Evolutionary conservation across 2,888 invertebrate genomes (phyloP), one percentile per base, ranked within the genome.

Genomic region (Tiliacea aurago): DNA sequence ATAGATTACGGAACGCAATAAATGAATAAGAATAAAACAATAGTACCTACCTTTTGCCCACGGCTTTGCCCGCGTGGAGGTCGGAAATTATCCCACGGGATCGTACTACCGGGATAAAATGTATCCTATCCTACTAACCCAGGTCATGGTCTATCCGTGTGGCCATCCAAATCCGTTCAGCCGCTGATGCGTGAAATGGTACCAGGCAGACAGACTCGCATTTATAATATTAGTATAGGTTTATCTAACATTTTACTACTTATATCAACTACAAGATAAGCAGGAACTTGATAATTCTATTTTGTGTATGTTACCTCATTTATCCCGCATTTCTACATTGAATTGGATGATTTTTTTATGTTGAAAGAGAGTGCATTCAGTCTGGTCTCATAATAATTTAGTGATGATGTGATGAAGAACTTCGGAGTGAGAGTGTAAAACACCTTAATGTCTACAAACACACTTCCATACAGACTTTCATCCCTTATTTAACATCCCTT

Each of bases 401-500:
- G 11, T 37, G 37, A 53, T 15, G 6, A n/a, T 37, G 18, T n/a
- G 6, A 51, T n/a, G n/a, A 64, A 51, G 51, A 37, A 11, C 6
- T 64, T 33, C 1, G 0, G 13, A 51, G 33, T 10, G 15, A 33
- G 15, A n/a, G 13, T 37, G 10, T 18, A 33, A 49, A 64, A 49
- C n/a, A n/a, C 15, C 2, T 53, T 18, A n/a, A 64, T 64, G 53
- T 64, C 53, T 53, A 64, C 53, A 64, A 53, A 64, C 18, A 47
- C 47, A 64, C 53, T 64, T 49, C 33, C n/a, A 37, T n/a, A 49
- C 15, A 33, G 33, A 51, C 15, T 64, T 33, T 37, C 18, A 23
- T 11, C 15, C 2, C 49, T 5, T 47, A 5, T 15, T 37, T 37
- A 11, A 51, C 6, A n/a, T n/a, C 15, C 7, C 13, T 2, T 2